phyloP scores from a whole-genome alignment of 64 coral and sea anemone genomes.

The Pocillopora damicornis region DNA sequence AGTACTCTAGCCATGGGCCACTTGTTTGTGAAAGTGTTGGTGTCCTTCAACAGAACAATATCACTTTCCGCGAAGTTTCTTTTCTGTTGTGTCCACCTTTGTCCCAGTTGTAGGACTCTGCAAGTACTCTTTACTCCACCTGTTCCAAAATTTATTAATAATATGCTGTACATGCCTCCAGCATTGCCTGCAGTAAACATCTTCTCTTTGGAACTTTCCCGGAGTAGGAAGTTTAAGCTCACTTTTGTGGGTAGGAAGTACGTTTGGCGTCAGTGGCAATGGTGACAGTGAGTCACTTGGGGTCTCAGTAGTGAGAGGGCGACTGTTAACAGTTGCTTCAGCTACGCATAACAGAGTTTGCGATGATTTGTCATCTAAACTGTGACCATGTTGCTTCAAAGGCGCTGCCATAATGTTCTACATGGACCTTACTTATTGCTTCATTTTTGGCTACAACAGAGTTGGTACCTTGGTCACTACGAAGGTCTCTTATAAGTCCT shows the following conservation, averaged over 20 bases:
- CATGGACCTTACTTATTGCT: background rate
- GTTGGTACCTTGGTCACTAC: background rate
- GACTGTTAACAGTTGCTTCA: background rate
- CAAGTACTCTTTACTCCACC: slow-evolving; percentile 25
- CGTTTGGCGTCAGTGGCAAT: slow-evolving; percentile 11
- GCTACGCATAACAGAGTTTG: background rate
- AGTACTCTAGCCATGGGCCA: slow-evolving; percentile 15
- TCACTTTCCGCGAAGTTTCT: slow-evolving; percentile 33
- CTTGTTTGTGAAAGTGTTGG: background rate
- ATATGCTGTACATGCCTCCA: slow-evolving; percentile 22
- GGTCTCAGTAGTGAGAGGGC: background rate
- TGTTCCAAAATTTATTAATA: background rate
- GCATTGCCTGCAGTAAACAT: background rate
- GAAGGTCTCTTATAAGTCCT: background rate
- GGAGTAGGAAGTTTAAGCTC: slow-evolving; percentile 3
- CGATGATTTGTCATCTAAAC: background rate
- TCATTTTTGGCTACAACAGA: background rate
- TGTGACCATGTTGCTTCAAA: background rate
- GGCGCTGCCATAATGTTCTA: background rate
- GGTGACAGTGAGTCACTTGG: background rate
- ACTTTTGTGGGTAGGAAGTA: background rate
- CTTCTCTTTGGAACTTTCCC: slow-evolving; percentile 16
- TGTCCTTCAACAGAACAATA: slow-evolving; percentile 25
- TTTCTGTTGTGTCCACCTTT: slow-evolving; percentile 27
- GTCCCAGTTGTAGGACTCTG: slow-evolving; percentile 19